Evolutionary conservation across 35 echinoderm and acorn worm species (phyloP), one percentile per base, ranked within the genome.

Genomic region (Diadema setosum): DNA sequence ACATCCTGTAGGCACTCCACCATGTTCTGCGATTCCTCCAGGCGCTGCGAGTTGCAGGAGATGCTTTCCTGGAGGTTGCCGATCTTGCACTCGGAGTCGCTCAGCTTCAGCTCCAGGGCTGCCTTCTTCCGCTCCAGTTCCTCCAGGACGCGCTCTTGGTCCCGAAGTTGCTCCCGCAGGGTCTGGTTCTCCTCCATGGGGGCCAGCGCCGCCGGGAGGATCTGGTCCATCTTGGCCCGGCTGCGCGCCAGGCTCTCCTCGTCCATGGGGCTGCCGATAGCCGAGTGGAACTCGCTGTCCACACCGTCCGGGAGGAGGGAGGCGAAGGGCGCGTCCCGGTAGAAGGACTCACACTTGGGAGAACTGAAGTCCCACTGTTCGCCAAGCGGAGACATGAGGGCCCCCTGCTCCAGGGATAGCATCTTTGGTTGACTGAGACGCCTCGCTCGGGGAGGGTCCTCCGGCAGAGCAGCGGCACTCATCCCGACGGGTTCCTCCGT

Each of bases 251-350:
- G 43, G 42, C 83, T 24, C 32, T 42, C 61, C 27, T 86, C 94
- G 15, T 92, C 90, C 76, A 92, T 75, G 2, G 94, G 94, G 46
- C 89, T 96, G 7, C 87, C 87, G 20, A 96, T 85, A 23, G 94
- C 94, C 3, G 94, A 96, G 34, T 96, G 91, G 39, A 96, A 96
- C 42, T 92, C 78, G 21, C 84, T 44, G 37, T 82, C 83, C 16
- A 60, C 65, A n/a, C n/a, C n/a, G 24, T 46, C 75, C 3, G 84
- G 34, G 56, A 92, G 50, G 29, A 87, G 74, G 34, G 75, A 92
- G 8, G 75, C 83, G 49, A 86, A 90, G 5, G 88, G 88, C 1
- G 88, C 81, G 46, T 90, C 88, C 30, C 88, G 58, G 34, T 78
- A 78, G 44, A 78, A 34, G 2, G 73, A 78, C 40, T 78, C 73